Percentiles rank a stretch among this genome's conserved stretches.
Conservation (phyloP, 92 coral and sea anemone genomes). For the Virgularia gustaviana region DNA sequence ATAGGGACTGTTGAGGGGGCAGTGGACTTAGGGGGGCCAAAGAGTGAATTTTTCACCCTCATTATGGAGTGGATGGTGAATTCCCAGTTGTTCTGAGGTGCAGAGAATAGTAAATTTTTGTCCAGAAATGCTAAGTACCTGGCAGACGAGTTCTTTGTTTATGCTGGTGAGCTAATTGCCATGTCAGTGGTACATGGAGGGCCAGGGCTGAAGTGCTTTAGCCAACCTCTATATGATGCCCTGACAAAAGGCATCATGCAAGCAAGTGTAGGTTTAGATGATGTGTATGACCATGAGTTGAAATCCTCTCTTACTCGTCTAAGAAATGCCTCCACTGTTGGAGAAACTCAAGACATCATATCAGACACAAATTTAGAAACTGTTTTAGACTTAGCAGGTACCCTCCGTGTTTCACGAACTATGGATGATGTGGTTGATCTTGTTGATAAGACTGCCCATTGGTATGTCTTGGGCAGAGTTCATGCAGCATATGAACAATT, state of each 20-base stretch:
- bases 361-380: slow-evolving; percentile 23
- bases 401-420: slow-evolving; percentile 27
- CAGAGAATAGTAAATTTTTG: slow-evolving; percentile 7
- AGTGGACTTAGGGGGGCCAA: slow-evolving; percentile 62
- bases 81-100: slow-evolving; percentile 49
- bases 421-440: slow-evolving; percentile 37
- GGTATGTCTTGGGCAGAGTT: slow-evolving; percentile 40
- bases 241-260: slow-evolving; percentile 7
- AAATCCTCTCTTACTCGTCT: not conserved
- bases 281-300: slow-evolving; percentile 21
- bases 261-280: slow-evolving; percentile 10
- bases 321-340: slow-evolving; percentile 15
- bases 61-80: slow-evolving; percentile 40
- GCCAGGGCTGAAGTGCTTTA: slow-evolving; percentile 38
- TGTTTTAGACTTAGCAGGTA: slow-evolving; percentile 35
- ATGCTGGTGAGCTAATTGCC: slow-evolving; percentile 43
- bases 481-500: slow-evolving; percentile 40
- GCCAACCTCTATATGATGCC: slow-evolving; percentile 22
- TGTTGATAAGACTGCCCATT: slow-evolving; percentile 45
- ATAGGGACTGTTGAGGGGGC: slow-evolving; percentile 60
- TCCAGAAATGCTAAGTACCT: slow-evolving; percentile 5
- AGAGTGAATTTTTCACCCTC: slow-evolving; percentile 53
- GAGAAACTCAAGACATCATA: slow-evolving; percentile 17
- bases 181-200: slow-evolving; percentile 42
- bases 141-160: slow-evolving; percentile 22